A percentile compares a stretch with the other conserved stretches of the same genome.
These are phyloP conservation scores for Plusia festucae DNA, from an alignment of 2,888 invertebrate genomes.

Conservation along the genomic window DNA sequence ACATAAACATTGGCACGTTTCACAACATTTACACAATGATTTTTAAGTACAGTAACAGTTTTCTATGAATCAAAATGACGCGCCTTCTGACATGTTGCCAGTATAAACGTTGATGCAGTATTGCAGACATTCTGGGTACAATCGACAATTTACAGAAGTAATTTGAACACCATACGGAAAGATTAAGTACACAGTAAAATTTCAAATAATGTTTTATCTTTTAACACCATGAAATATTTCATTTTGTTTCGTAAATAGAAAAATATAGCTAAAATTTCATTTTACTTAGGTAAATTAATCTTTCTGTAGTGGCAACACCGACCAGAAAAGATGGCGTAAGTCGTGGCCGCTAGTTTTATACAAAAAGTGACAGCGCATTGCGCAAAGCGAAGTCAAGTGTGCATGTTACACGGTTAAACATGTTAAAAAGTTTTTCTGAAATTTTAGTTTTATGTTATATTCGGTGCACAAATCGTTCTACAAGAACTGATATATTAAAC, in stretches of 20 bases:
- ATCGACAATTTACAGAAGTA: not conserved
- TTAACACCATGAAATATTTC: not conserved
- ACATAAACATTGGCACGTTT: slow-evolving; percentile 20
- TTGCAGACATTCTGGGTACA: not conserved
- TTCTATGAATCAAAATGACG: slow-evolving; percentile 25
- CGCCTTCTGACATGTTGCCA: slow-evolving; percentile 27
- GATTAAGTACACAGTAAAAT: not conserved
- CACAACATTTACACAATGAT: slow-evolving; percentile 34
- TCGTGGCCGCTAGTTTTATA: slow-evolving; percentile 58
- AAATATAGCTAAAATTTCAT: not conserved
- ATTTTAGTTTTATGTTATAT: slow-evolving; percentile 92
- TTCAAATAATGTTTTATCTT: not conserved
- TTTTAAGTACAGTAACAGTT: slow-evolving; percentile 7
- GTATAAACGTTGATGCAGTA: not conserved
- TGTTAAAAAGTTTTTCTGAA: slow-evolving; percentile 93
- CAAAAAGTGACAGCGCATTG: slow-evolving; percentile 82
- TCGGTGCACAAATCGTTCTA: slow-evolving; percentile 92
- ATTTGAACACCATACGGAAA: not conserved
- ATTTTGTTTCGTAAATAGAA: not conserved
- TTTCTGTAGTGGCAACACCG: slow-evolving; percentile 62
- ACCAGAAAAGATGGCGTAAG: slow-evolving; percentile 74
- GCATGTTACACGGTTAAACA: slow-evolving; percentile 89
- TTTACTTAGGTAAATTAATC: not conserved
- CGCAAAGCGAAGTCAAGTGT: slow-evolving; percentile 85
- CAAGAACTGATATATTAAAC: slow-evolving; percentile 92